Percentiles rank a stretch among this genome's conserved stretches.
Conservation (phyloP, 2,797 vertebrate species). For the Lagorchestes hirsutus region DNA sequence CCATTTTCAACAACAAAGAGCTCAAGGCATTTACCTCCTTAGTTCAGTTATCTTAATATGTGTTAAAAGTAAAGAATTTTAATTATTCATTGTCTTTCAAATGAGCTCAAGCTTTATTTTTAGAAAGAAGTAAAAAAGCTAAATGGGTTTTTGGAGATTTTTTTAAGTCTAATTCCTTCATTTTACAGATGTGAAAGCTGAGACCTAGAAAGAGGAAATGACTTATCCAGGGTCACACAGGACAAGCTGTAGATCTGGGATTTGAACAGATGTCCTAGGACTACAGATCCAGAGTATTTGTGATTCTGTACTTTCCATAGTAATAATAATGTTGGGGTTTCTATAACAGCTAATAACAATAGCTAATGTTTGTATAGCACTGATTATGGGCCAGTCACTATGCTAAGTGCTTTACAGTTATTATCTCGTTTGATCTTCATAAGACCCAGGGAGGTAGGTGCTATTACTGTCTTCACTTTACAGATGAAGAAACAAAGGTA, state of each 20-base stretch:
- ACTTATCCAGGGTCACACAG: background rate
- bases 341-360: background rate
- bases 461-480: background rate
- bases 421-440: background rate
- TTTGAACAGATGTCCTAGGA: background rate
- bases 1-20: slow-evolving; percentile 58
- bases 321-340: background rate
- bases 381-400: background rate
- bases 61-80: slow-evolving; percentile 28
- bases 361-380: background rate
- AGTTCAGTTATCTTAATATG: background rate
- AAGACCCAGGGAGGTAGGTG: background rate
- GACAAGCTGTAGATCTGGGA: background rate
- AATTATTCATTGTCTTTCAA: background rate
- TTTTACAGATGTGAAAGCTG: background rate
- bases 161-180: background rate
- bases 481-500: background rate
- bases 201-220: background rate
- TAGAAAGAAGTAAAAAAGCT: slow-evolving; percentile 26
- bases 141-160: background rate
- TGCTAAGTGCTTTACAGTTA: background rate
- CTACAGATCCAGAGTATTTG: background rate
- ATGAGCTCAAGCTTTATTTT: background rate
- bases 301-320: background rate
- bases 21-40: slow-evolving; percentile 26